phyloP scores from a whole-genome alignment of 2,113 vertebrate species.

The Pimephales promelas region DNA sequence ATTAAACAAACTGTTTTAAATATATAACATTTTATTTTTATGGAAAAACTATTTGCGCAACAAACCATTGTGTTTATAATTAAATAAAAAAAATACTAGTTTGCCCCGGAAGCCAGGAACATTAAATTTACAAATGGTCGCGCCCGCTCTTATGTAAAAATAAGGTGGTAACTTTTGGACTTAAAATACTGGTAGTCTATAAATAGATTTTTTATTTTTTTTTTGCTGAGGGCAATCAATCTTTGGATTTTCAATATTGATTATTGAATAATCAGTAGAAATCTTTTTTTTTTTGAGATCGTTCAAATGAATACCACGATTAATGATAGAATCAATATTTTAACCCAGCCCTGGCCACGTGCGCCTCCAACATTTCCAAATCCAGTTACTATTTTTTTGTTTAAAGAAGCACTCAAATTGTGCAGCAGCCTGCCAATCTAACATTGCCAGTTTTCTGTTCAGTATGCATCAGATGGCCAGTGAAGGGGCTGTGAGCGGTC shows the following conservation, averaged over 20 bases:
- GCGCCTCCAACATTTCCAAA: not conserved
- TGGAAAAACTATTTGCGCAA: no score
- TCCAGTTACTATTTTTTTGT: not conserved
- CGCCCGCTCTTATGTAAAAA: no score
- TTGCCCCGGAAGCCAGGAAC: no score
- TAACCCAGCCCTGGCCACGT: not conserved
- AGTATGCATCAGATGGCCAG: slow-evolving; percentile 33
- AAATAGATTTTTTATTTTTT: not conserved
- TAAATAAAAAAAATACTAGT: no score
- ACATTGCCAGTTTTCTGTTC: not conserved
- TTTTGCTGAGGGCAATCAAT: not conserved
- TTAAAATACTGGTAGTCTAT: not conserved
- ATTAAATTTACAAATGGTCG: no score
- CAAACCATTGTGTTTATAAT: no score
- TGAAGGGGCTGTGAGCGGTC: slow-evolving; percentile 1
- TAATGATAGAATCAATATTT: not conserved
- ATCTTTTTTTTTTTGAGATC: not conserved
- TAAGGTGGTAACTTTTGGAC: not conserved
- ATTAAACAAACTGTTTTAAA: no score
- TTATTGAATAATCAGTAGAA: not conserved
- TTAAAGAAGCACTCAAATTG: not conserved
- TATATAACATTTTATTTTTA: not conserved
- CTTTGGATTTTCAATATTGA: not conserved
- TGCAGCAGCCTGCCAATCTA: not conserved
- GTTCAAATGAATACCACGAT: not conserved